These are phyloP conservation scores for Akabosia matsudoensis DNA, from an alignment of 1,140 invertebrate species.

Conservation along the genomic window DNA sequence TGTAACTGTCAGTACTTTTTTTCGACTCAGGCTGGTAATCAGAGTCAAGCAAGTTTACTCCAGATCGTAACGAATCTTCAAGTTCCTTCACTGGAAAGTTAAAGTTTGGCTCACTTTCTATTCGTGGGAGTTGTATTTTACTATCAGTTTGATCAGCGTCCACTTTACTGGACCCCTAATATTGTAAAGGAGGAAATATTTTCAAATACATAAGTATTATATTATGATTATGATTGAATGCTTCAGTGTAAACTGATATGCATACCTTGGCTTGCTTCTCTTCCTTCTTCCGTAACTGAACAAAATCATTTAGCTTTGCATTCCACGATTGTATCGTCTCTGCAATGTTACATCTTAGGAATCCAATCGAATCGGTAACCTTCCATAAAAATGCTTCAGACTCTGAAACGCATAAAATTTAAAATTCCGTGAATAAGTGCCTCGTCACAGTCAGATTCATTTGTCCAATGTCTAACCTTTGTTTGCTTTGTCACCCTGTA, in stretches of 20 bases:
- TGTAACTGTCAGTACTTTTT: background rate
- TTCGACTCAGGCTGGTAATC: background rate
- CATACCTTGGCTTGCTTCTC: conserved; percentile 51
- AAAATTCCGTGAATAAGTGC: background rate
- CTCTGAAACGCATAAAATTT: conserved; percentile 31
- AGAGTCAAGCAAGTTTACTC: background rate
- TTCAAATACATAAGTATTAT: background rate
- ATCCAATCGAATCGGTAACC: conserved; percentile 63
- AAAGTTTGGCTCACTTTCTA: conserved; percentile 42
- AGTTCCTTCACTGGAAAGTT: conserved; percentile 30
- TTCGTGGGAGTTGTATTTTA: conserved; percentile 19
- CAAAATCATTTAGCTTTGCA: conserved; percentile 56
- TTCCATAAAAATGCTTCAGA: conserved; percentile 52
- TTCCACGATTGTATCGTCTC: conserved; percentile 68
- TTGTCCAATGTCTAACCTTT: conserved; percentile 28
- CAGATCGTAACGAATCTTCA: conserved; percentile 31
- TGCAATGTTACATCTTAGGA: conserved; percentile 62
- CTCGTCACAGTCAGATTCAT: background rate
- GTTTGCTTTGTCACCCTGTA: conserved; percentile 41
- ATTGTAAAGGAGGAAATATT: background rate
- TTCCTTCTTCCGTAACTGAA: conserved; percentile 56
- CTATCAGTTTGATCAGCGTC: background rate
- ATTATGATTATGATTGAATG: background rate
- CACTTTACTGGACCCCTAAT: background rate
- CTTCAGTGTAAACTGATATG: conserved; percentile 15